Evolutionary conservation across 2,113 vertebrate genomes (phyloP).

Genomic region (Cynocephalus volans): DNA sequence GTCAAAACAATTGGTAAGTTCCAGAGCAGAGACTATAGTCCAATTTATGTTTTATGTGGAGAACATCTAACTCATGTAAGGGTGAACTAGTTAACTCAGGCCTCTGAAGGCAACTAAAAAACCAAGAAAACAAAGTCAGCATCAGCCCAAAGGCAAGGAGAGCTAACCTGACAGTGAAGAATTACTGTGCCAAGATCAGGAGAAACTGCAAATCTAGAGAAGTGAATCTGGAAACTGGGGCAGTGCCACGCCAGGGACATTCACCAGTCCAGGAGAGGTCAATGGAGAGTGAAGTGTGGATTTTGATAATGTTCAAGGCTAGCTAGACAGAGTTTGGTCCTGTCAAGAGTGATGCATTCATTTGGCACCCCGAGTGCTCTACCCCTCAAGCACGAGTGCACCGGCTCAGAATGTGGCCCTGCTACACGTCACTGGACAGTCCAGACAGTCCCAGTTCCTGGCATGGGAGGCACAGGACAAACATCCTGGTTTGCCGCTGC

Average conservation of each 20-base stretch:
- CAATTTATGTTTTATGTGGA: not conserved
- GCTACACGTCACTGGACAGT: not conserved
- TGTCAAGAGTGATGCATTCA: not conserved
- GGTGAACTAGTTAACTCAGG: not conserved
- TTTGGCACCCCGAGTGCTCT: not conserved
- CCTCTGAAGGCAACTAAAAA: not conserved
- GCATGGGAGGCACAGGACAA: not conserved
- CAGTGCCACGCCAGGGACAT: too few species aligned
- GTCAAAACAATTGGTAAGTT: not conserved
- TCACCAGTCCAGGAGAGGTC: not conserved
- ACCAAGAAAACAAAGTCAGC: not conserved
- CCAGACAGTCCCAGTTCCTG: not conserved
- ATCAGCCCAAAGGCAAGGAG: not conserved
- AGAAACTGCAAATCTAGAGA: not conserved
- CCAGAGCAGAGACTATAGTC: not conserved
- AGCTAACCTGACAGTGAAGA: not conserved
- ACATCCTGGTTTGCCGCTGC: not conserved
- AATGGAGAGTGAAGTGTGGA: accelerated
- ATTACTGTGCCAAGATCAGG: not conserved
- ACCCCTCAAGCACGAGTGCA: not conserved
- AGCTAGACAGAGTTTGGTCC: not conserved
- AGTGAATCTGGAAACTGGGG: not conserved
- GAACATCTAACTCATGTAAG: not conserved
- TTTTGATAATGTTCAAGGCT: too few species aligned
- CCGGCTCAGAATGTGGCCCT: not conserved